These are phyloP conservation scores for Cydia strobilella DNA, from an alignment of 1,140 invertebrate genomes.

Conservation along the genomic window DNA sequence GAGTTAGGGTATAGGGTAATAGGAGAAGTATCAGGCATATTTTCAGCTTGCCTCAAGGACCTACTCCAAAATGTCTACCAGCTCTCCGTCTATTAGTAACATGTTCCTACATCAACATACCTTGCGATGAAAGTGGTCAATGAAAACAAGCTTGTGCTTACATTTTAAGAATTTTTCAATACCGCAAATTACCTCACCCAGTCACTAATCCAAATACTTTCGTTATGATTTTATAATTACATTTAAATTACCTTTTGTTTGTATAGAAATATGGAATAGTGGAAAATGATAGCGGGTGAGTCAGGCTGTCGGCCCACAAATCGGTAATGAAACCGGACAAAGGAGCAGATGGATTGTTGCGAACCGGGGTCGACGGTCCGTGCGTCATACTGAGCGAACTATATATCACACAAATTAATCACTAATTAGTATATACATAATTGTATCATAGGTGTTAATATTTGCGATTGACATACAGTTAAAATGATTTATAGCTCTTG, in stretches of 20 bases:
- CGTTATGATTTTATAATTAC: background rate
- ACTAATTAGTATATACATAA: background rate
- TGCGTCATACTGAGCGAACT: constrained; percentile 56
- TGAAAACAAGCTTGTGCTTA: background rate
- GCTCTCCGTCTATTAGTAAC: no score
- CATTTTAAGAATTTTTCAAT: background rate
- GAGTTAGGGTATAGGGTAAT: no score
- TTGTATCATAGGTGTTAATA: background rate
- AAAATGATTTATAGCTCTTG: background rate
- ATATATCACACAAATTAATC: constrained; percentile 1
- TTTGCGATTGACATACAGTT: background rate
- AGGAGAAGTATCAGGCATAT: no score
- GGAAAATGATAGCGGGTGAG: constrained; percentile 57
- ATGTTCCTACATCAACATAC: no score
- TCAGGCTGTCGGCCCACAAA: constrained; percentile 67
- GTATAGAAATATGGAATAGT: constrained; percentile 14
- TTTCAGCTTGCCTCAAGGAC: no score
- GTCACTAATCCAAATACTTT: constrained; percentile 17
- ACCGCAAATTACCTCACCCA: background rate
- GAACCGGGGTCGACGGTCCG: constrained; percentile 58
- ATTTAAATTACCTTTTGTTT: background rate
- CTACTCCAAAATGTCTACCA: no score
- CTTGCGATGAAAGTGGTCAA: no score
- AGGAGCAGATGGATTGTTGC: constrained; percentile 56
- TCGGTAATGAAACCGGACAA: constrained; percentile 60